Evolutionary conservation across 1,140 invertebrate genomes (phyloP).

Genomic region (Sycobia sp.): DNA sequence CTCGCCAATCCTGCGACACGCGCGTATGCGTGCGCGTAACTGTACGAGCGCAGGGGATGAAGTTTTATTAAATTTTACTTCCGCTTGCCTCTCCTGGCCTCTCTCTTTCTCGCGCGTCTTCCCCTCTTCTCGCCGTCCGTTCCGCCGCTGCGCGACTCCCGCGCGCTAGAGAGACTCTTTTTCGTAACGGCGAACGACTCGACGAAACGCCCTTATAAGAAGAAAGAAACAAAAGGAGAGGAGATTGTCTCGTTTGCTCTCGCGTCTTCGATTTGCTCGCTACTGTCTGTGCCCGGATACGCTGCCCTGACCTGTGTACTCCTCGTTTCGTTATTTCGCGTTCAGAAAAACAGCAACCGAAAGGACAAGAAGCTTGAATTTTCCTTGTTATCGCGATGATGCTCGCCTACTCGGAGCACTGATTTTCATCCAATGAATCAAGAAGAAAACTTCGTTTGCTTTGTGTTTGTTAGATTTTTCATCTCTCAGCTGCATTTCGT

Average conservation of each 20-base stretch:
- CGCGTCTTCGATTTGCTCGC: too few relatives aligned
- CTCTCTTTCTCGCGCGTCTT: constrained; percentile 21
- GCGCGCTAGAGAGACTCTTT: constrained; percentile 15
- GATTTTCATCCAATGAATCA: too few relatives aligned
- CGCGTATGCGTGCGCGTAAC: constrained; percentile 35
- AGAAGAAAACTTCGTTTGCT: too few relatives aligned
- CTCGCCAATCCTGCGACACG: too few relatives aligned
- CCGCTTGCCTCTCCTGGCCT: constrained; percentile 40
- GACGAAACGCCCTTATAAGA: constrained; percentile 17
- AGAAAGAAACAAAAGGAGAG: background rate
- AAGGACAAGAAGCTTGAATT: background rate
- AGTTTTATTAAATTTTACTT: constrained; percentile 63
- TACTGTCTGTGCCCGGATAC: too few relatives aligned
- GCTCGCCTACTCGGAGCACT: background rate
- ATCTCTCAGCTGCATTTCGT: too few relatives aligned
- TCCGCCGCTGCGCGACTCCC: background rate
- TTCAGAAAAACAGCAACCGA: too few relatives aligned
- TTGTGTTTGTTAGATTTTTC: background rate
- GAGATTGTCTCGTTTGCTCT: background rate
- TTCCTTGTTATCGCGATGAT: constrained; percentile 1
- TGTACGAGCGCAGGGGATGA: constrained; percentile 49
- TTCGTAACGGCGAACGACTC: constrained; percentile 19
- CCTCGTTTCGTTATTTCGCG: background rate
- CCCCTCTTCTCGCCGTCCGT: constrained; percentile 15
- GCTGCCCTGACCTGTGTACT: background rate